Conservation (phyloP, 2,113 vertebrate species). For the Miniopterus natalensis region DNA sequence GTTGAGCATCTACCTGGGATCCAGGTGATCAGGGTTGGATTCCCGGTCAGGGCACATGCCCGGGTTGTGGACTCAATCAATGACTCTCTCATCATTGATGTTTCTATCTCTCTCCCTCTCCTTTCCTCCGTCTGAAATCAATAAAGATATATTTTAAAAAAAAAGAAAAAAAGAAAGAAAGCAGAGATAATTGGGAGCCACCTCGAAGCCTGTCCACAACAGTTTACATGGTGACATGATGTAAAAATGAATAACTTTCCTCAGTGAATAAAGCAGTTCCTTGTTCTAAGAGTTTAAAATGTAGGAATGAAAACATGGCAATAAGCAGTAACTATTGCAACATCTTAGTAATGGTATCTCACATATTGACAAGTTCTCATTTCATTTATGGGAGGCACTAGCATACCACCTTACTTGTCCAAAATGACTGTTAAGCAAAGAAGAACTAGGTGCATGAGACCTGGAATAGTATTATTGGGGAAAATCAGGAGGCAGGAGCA, state of each 20-base stretch:
- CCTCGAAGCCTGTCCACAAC: not conserved
- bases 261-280: not conserved
- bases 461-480: not conserved
- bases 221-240: not conserved
- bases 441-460: not conserved
- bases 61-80: too few species aligned
- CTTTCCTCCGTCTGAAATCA: too few species aligned
- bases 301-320: conserved; percentile 21
- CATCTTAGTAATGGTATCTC: not conserved
- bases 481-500: not conserved
- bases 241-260: not conserved
- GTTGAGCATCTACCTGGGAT: too few species aligned
- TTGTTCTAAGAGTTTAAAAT: conserved; percentile 10
- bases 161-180: not conserved
- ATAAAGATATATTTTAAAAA: too few species aligned
- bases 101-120: too few species aligned
- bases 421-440: not conserved
- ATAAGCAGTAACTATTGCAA: not conserved
- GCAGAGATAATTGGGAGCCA: not conserved
- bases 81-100: too few species aligned
- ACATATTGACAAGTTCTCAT: not conserved
- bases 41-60: too few species aligned
- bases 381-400: not conserved
- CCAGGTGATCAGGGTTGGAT: too few species aligned
- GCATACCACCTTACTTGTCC: not conserved